These are phyloP conservation scores for Galleria mellonella DNA, from an alignment of 1,140 invertebrate genomes.

Conservation along the genomic window DNA sequence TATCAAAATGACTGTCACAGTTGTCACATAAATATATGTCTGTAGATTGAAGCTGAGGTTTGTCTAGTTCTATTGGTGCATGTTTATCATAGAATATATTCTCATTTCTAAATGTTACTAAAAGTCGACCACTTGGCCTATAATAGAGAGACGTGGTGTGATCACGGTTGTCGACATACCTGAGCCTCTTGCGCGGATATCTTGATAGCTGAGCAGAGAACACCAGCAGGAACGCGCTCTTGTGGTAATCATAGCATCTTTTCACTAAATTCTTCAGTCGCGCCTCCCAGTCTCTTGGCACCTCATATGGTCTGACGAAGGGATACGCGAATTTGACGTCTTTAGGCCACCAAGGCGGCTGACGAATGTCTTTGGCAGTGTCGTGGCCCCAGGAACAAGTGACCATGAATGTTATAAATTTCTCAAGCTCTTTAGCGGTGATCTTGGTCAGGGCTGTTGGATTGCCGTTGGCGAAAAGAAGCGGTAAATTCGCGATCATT, in stretches of 20 bases:
- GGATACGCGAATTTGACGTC: conserved; percentile 79
- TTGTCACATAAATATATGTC: conserved; percentile 85
- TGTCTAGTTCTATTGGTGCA: conserved; percentile 34
- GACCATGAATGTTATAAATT: conserved; percentile 83
- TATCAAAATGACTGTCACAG: conserved; percentile 78
- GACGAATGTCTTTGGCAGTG: conserved; percentile 73
- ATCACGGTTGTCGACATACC: conserved; percentile 83
- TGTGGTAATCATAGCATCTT: conserved; percentile 82
- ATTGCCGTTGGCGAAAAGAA: conserved; percentile 81
- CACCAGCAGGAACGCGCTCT: conserved; percentile 80
- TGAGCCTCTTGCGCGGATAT: conserved; percentile 77
- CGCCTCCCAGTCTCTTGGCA: conserved; percentile 76
- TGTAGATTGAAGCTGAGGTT: conserved; percentile 44
- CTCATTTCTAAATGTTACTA: conserved; percentile 85
- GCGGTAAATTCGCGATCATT: conserved; percentile 80
- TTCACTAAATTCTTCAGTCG: conserved; percentile 80
- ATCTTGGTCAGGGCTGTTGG: conserved; percentile 80
- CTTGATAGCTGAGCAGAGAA: conserved; percentile 81
- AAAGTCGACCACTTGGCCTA: conserved; percentile 76
- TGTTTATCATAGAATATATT: conserved; percentile 78
- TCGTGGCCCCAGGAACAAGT: conserved; percentile 82
- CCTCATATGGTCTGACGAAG: conserved; percentile 67
- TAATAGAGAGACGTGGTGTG: conserved; percentile 83
- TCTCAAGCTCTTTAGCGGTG: conserved; percentile 77
- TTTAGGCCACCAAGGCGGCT: conserved; percentile 81